Evolutionary conservation across 2,888 invertebrate species (phyloP).

Genomic region (Cephus nigrinus): DNA sequence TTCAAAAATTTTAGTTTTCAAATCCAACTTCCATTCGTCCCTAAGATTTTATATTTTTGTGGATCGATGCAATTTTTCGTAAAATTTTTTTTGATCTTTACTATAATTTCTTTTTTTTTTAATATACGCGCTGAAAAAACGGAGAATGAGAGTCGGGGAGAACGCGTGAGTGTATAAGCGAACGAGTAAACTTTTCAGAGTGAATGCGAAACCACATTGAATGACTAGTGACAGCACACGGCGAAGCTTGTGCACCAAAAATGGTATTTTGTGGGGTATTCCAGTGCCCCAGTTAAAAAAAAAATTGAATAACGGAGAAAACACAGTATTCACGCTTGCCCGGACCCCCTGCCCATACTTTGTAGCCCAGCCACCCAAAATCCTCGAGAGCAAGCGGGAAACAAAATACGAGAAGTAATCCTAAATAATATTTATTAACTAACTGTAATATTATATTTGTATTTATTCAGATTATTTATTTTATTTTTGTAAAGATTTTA

Average conservation of each 20-base stretch:
- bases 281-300: not conserved
- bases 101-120: not conserved
- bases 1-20: constrained; percentile 17
- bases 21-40: not conserved
- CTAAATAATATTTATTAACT: constrained; percentile 62
- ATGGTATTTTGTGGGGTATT: not conserved
- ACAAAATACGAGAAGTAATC: constrained; percentile 26
- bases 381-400: constrained; percentile 10
- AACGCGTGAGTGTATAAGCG: not conserved
- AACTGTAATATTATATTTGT: constrained; percentile 56
- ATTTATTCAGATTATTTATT: constrained; percentile 67
- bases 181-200: not conserved
- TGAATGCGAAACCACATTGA: not conserved
- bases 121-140: not conserved
- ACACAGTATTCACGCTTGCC: constrained; percentile 28
- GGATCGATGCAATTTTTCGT: not conserved
- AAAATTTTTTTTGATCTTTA: constrained; percentile 2
- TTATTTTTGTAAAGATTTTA: constrained; percentile 63
- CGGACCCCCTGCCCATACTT: not conserved
- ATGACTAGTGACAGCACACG: not conserved
- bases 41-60: constrained; percentile 11
- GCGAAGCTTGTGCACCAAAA: not conserved
- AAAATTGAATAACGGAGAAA: not conserved
- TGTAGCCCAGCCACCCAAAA: not conserved
- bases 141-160: not conserved